Conservation (phyloP, 2,113 vertebrate genomes). For the Aphyosemion australe region DNA sequence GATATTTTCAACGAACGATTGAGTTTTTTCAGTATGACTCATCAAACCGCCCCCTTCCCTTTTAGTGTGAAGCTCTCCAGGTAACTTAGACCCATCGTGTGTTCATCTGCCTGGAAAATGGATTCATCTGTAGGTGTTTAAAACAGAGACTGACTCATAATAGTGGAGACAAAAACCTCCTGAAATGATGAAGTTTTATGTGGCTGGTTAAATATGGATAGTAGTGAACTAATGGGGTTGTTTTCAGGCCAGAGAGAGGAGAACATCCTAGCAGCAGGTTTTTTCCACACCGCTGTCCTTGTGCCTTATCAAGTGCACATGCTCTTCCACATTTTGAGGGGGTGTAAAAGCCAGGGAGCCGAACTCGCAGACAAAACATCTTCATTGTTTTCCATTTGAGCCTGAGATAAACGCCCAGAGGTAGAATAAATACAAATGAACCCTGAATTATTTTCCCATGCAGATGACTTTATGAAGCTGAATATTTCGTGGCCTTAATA, state of each 20-base stretch:
- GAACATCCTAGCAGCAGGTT: constrained; percentile 35
- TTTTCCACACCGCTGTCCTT: constrained; percentile 52
- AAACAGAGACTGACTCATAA: too few relatives aligned
- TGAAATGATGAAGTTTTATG: too few relatives aligned
- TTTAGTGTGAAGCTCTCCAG: too few relatives aligned
- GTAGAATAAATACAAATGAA: constrained; percentile 16
- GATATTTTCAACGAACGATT: too few relatives aligned
- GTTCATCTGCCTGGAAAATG: too few relatives aligned
- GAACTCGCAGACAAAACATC: constrained; percentile 55
- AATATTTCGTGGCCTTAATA: constrained; percentile 7
- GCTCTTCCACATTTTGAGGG: background rate
- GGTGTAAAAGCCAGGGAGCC: background rate
- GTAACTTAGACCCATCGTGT: too few relatives aligned
- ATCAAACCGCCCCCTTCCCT: too few relatives aligned
- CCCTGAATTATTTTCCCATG: background rate
- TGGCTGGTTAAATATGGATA: too few relatives aligned
- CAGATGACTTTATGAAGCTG: constrained; percentile 13
- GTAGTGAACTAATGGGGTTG: background rate
- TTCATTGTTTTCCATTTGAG: constrained; percentile 10
- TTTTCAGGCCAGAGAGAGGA: constrained; percentile 1
- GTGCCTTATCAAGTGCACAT: constrained; percentile 51
- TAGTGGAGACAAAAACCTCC: too few relatives aligned
- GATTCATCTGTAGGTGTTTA: too few relatives aligned
- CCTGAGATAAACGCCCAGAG: constrained; percentile 10
- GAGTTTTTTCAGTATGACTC: too few relatives aligned